Evolutionary conservation across 2,797 vertebrate species (phyloP).

Genomic region (Sebastes steindachneri): DNA sequence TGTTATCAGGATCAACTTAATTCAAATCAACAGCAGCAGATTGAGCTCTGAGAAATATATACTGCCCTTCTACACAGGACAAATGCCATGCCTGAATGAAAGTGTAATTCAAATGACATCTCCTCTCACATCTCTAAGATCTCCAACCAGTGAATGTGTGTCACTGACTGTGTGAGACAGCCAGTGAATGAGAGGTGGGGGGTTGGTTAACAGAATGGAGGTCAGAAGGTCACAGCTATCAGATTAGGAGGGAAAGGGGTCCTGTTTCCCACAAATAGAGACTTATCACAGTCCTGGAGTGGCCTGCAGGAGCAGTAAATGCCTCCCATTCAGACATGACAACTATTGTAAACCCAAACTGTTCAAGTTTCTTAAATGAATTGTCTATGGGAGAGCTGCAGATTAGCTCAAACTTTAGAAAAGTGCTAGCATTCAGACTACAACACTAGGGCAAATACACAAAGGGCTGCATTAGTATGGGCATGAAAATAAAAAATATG

Average conservation of each 20-base stretch:
- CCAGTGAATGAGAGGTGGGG: slow-evolving; percentile 45
- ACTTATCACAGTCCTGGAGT: slow-evolving; percentile 30
- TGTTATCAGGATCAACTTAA: not conserved
- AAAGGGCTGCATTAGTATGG: not conserved
- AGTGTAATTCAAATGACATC: slow-evolving; percentile 53
- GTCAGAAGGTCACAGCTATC: slow-evolving; percentile 70
- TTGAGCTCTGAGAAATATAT: not conserved
- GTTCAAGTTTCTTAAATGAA: not conserved
- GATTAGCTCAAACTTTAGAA: not conserved
- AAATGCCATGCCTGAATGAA: slow-evolving; percentile 9
- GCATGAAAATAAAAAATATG: not conserved
- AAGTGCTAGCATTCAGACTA: not conserved
- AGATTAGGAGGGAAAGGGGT: slow-evolving; percentile 60
- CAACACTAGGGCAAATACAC: not conserved
- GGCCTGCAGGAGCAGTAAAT: slow-evolving; percentile 21
- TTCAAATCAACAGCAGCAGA: not conserved
- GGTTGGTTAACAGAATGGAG: slow-evolving; percentile 48
- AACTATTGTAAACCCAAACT: not conserved
- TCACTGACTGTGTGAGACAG: slow-evolving; percentile 44
- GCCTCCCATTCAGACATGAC: slow-evolving; percentile 3
- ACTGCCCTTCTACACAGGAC: not conserved
- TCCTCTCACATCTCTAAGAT: slow-evolving; percentile 42
- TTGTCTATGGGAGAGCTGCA: not conserved
- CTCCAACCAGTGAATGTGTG: slow-evolving; percentile 43
- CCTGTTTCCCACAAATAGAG: slow-evolving; percentile 67